phyloP scores from a whole-genome alignment of 2,888 invertebrate species.

The Pasiphila rectangulata region DNA sequence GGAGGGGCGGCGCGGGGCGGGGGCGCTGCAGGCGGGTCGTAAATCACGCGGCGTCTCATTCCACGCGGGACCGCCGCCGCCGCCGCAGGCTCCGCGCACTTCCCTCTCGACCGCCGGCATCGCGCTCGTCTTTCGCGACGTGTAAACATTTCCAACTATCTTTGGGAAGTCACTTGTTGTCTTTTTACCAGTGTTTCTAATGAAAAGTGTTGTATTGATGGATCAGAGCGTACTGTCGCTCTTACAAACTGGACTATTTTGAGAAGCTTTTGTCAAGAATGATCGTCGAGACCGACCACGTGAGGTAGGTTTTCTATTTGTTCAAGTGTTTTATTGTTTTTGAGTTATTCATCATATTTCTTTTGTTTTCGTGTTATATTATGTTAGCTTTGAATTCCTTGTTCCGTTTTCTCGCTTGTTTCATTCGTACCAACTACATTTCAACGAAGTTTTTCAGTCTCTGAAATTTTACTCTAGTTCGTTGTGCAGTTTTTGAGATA shows the following conservation, averaged over 20 bases:
- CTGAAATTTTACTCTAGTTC: neutral
- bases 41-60: constrained; percentile 81
- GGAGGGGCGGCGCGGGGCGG: constrained; percentile 70
- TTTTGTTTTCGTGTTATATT: constrained; percentile 34
- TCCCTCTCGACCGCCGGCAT: constrained; percentile 71
- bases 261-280: constrained; percentile 74
- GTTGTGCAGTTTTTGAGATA: neutral
- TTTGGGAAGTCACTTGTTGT: constrained; percentile 63
- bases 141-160: constrained; percentile 70
- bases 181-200: constrained; percentile 56
- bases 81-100: constrained; percentile 78
- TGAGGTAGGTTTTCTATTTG: constrained; percentile 72
- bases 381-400: constrained; percentile 18
- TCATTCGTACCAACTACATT: neutral
- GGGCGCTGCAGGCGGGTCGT: constrained; percentile 81
- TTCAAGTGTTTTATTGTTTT: constrained; percentile 60
- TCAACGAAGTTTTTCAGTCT: constrained; percentile 7
- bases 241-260: constrained; percentile 60
- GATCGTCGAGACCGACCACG: constrained; percentile 79
- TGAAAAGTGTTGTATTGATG: constrained; percentile 67
- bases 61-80: constrained; percentile 79
- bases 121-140: constrained; percentile 77
- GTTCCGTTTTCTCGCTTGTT: constrained; percentile 25
- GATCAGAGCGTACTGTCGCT: constrained; percentile 59
- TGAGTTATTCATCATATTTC: constrained; percentile 37